Conservation (phyloP, 2,113 vertebrate genomes). For the Syrmaticus mikado region DNA sequence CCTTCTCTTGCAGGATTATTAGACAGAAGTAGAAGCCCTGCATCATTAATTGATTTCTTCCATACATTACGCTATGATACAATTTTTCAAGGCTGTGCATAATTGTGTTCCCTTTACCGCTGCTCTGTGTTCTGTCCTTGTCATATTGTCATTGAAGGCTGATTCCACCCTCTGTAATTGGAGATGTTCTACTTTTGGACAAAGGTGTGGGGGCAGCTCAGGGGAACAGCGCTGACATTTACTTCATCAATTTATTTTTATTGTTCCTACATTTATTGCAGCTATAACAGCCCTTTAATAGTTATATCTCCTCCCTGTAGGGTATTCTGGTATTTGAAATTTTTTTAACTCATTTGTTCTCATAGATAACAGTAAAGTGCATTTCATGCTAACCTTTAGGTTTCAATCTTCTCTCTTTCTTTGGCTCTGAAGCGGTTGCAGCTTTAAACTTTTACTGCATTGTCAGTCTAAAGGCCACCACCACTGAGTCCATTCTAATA, state of each 20-base stretch:
- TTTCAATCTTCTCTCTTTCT: conserved; percentile 85
- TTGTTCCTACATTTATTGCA: conserved; percentile 90
- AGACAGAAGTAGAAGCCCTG: conserved; percentile 78
- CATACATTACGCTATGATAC: conserved; percentile 84
- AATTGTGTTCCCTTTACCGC: conserved; percentile 85
- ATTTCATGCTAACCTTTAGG: conserved; percentile 89
- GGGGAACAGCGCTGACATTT: conserved; percentile 89
- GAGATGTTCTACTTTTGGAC: conserved; percentile 91
- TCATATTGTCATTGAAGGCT: conserved; percentile 88
- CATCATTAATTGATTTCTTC: conserved; percentile 87
- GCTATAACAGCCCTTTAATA: conserved; percentile 90
- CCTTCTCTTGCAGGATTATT: conserved; percentile 77
- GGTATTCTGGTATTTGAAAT: conserved; percentile 92
- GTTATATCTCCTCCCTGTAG: conserved; percentile 91
- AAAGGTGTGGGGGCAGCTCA: conserved; percentile 90
- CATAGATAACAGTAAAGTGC: conserved; percentile 89
- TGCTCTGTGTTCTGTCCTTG: conserved; percentile 83
- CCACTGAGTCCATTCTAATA: conserved; percentile 77
- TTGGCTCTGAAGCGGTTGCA: conserved; percentile 79
- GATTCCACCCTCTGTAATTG: conserved; percentile 89
- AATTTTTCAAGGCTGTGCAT: conserved; percentile 89
- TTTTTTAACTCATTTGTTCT: conserved; percentile 92
- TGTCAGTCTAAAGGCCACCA: conserved; percentile 85
- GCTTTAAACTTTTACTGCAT: conserved; percentile 86
- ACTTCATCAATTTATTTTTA: conserved; percentile 93